phyloP scores from a whole-genome alignment of 2,113 vertebrate genomes.

The Bos javanicus region DNA sequence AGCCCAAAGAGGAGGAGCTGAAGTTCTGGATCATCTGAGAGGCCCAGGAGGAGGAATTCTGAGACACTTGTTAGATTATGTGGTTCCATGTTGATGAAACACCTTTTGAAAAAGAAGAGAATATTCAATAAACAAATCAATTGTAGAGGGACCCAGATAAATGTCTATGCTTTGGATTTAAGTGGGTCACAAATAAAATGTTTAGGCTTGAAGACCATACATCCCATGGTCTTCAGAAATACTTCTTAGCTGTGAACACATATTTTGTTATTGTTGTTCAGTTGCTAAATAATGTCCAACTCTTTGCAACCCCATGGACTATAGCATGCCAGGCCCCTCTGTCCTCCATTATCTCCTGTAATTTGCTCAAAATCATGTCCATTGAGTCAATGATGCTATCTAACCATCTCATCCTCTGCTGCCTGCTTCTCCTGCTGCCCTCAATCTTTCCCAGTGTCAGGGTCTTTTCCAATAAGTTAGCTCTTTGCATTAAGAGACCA shows the following conservation, averaged over 20 bases:
- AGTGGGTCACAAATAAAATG: not conserved
- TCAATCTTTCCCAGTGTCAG: not conserved
- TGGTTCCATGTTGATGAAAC: not conserved
- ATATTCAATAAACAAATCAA: not conserved
- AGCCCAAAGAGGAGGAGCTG: not conserved
- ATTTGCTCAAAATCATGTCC: not conserved
- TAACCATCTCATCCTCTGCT: not conserved
- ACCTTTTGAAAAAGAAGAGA: not conserved
- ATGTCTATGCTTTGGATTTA: not conserved
- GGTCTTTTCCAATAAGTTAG: not conserved
- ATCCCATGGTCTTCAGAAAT: not conserved
- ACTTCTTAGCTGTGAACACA: not conserved
- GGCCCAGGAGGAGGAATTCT: not conserved
- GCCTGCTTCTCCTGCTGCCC: not conserved
- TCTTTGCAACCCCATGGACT: not conserved
- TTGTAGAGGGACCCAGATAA: fast-evolving
- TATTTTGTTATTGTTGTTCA: not conserved
- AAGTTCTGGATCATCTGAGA: not conserved
- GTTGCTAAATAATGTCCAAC: not conserved
- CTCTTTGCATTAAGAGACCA: not conserved
- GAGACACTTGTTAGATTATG: not conserved
- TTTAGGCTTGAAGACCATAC: not conserved
- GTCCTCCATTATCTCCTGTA: not conserved
- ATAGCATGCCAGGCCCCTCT: not conserved
- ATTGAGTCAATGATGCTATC: not conserved